A percentile compares a stretch with the other conserved stretches of the same genome.
Evolutionary conservation across 2,888 invertebrate genomes (phyloP).

Genomic region (Caradrina clavipalpis): DNA sequence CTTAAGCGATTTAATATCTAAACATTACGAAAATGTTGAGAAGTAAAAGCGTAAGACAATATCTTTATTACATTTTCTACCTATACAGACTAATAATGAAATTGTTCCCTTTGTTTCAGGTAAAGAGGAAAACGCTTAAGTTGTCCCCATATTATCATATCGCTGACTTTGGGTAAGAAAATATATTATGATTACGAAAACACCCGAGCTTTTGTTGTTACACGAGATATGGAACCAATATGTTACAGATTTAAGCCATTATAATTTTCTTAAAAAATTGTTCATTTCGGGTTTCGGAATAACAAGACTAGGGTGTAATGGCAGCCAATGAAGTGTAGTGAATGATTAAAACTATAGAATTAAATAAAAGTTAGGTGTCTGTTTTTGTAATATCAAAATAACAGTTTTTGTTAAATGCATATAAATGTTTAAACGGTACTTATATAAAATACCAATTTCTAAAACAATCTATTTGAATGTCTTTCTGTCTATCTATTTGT

Average conservation of each 20-base stretch:
- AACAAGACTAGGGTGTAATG: background rate
- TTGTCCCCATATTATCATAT: constrained; percentile 61
- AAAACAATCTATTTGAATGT: too few relatives aligned
- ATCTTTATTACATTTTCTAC: constrained; percentile 43
- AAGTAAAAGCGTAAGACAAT: constrained; percentile 34
- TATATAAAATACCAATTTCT: too few relatives aligned
- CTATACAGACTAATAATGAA: constrained; percentile 43
- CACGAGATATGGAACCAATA: constrained; percentile 12
- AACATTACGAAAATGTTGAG: constrained; percentile 26
- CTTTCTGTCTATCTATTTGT: too few relatives aligned
- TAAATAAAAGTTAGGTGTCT: too few relatives aligned
- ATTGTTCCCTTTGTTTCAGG: constrained; percentile 63
- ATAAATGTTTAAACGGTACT: too few relatives aligned
- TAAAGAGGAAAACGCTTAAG: constrained; percentile 58
- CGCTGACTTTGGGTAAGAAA: constrained; percentile 64
- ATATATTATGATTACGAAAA: constrained; percentile 59
- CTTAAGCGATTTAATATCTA: constrained; percentile 27
- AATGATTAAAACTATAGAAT: too few relatives aligned
- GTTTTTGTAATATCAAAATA: too few relatives aligned
- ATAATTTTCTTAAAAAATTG: constrained; percentile 8
- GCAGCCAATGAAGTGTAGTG: too few relatives aligned
- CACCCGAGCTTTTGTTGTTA: constrained; percentile 42
- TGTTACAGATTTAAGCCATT: constrained; percentile 20
- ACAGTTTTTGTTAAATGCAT: too few relatives aligned
- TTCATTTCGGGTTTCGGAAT: background rate